Conservation (phyloP, 1,140 invertebrate species). For the Orchestia grillus region DNA sequence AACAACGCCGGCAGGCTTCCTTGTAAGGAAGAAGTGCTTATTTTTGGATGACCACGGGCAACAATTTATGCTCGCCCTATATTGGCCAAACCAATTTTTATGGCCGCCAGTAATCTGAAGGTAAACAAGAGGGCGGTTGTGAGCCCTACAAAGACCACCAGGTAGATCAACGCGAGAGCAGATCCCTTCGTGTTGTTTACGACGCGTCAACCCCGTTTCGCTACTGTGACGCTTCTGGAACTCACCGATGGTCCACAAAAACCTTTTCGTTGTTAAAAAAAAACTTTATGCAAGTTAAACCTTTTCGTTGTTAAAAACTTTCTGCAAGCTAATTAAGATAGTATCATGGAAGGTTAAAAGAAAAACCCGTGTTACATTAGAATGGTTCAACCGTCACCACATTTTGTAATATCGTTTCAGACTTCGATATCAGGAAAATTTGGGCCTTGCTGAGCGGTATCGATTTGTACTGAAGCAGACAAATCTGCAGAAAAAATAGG, state of each 20-base stretch:
- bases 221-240: not conserved
- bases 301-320: not conserved
- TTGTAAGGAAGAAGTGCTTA: not conserved
- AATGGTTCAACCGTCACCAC: not conserved
- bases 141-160: not conserved
- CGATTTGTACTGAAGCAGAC: not conserved
- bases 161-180: not conserved
- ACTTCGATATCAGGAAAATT: not conserved
- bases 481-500: not conserved
- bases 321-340: not conserved
- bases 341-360: not conserved
- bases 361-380: not conserved
- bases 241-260: not conserved
- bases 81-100: slow-evolving; percentile 12
- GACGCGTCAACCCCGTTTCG: not conserved
- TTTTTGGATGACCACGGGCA: slow-evolving; percentile 6
- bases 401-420: not conserved
- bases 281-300: no score
- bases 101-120: slow-evolving; percentile 5
- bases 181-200: not conserved
- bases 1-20: not conserved
- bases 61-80: slow-evolving; percentile 27
- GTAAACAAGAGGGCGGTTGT: not conserved
- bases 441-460: not conserved
- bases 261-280: not conserved